Conservation (phyloP, 2,797 vertebrate species). For the Pogoniulus pusillus region DNA sequence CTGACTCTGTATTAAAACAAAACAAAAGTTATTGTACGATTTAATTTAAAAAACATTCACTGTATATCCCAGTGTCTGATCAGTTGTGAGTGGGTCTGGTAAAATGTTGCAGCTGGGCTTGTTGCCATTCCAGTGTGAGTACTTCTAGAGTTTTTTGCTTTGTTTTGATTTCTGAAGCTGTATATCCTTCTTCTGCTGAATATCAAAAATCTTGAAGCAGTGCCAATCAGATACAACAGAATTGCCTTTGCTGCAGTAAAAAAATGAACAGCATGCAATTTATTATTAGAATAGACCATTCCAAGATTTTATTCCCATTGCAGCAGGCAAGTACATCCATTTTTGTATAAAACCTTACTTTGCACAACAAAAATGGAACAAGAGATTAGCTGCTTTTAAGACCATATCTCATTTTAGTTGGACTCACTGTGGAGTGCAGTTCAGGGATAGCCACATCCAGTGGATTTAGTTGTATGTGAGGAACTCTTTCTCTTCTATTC, state of each 20-base stretch:
- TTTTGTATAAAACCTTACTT: slow-evolving; percentile 27
- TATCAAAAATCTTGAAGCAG: slow-evolving; percentile 39
- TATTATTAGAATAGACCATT: slow-evolving; percentile 57
- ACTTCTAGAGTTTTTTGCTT: neutral
- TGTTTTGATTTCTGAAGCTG: slow-evolving; percentile 48
- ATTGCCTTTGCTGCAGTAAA: slow-evolving; percentile 35
- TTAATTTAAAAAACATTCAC: neutral
- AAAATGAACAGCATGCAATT: slow-evolving; percentile 30
- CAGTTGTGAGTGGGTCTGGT: neutral
- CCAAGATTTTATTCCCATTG: slow-evolving; percentile 12
- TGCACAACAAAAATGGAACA: slow-evolving; percentile 4
- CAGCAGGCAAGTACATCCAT: slow-evolving; percentile 6
- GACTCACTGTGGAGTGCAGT: neutral
- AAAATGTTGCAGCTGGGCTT: neutral
- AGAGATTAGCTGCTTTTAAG: neutral
- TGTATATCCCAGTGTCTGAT: neutral
- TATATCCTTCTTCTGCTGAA: slow-evolving; percentile 17
- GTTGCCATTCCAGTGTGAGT: slow-evolving; percentile 17
- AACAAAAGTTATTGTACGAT: neutral
- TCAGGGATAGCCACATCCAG: neutral
- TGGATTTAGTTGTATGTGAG: neutral
- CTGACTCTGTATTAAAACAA: neutral
- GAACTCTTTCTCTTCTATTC: neutral
- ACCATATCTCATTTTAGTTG: neutral
- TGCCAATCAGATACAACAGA: slow-evolving; percentile 65